Conservation (phyloP, 1,140 invertebrate genomes). For the Hyphantria cunea region DNA sequence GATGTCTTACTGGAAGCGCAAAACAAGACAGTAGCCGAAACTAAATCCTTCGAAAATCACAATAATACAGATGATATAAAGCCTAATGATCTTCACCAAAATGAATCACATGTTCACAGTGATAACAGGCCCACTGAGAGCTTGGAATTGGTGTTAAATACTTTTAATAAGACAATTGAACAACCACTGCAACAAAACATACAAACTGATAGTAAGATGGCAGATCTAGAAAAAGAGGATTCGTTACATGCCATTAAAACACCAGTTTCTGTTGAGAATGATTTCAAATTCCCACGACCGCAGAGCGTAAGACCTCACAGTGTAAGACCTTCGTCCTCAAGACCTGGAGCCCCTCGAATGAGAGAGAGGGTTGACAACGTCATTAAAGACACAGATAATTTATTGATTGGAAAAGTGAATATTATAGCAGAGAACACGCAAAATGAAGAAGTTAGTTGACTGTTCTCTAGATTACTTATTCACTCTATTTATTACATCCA, state of each 20-base stretch:
- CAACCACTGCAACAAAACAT: background rate
- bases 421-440: slow-evolving; percentile 87
- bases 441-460: slow-evolving; percentile 63
- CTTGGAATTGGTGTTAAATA: background rate
- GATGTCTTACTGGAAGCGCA: slow-evolving; percentile 29
- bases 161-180: background rate
- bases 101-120: background rate
- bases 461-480: background rate
- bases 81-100: background rate
- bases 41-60: slow-evolving; percentile 7
- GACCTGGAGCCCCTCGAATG: slow-evolving; percentile 89
- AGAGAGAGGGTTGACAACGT: slow-evolving; percentile 79
- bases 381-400: slow-evolving; percentile 81
- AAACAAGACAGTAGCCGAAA: slow-evolving; percentile 6
- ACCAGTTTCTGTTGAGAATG: background rate
- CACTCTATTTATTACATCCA: no score
- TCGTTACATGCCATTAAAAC: background rate
- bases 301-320: slow-evolving; percentile 82
- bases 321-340: slow-evolving; percentile 88
- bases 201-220: background rate
- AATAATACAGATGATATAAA: background rate
- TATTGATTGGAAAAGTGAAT: slow-evolving; percentile 84
- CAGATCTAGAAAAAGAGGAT: background rate
- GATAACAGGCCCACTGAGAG: background rate
- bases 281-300: slow-evolving; percentile 14